phyloP scores from a whole-genome alignment of 2,888 invertebrate species.

The Brenthis ino region DNA sequence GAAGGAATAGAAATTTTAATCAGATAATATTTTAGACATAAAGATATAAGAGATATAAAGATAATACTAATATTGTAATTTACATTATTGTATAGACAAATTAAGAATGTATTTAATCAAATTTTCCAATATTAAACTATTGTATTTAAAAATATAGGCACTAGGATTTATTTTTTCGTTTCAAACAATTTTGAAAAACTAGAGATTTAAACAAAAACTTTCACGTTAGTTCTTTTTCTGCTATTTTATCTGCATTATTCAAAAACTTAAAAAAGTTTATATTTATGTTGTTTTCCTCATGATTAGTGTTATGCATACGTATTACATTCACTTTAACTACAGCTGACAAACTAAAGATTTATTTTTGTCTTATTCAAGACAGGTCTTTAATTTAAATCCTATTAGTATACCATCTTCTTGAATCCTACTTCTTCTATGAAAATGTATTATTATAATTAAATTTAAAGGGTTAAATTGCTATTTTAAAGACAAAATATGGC shows the following conservation, averaged over 20 bases:
- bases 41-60: conserved; percentile 6
- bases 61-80: conserved; percentile 9
- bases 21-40: conserved; percentile 10
- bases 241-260: background rate
- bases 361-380: conserved; percentile 49
- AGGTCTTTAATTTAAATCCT: background rate
- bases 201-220: conserved; percentile 3
- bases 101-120: background rate
- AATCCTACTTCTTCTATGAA: conserved; percentile 37
- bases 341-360: conserved; percentile 51
- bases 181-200: background rate
- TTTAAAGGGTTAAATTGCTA: conserved; percentile 58
- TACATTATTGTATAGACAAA: background rate
- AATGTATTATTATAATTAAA: conserved; percentile 45
- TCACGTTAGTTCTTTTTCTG: background rate
- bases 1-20: conserved; percentile 14
- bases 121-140: too few species aligned
- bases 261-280: conserved; percentile 33
- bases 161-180: too few species aligned
- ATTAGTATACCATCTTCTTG: conserved; percentile 1
- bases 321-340: conserved; percentile 45
- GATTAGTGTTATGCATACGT: conserved; percentile 46
- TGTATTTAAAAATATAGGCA: too few species aligned
- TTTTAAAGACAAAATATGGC: conserved; percentile 77
- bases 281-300: conserved; percentile 37